These are phyloP conservation scores for Hippocampus kuda DNA, from an alignment of 2,797 vertebrate genomes.

Conservation along the genomic window DNA sequence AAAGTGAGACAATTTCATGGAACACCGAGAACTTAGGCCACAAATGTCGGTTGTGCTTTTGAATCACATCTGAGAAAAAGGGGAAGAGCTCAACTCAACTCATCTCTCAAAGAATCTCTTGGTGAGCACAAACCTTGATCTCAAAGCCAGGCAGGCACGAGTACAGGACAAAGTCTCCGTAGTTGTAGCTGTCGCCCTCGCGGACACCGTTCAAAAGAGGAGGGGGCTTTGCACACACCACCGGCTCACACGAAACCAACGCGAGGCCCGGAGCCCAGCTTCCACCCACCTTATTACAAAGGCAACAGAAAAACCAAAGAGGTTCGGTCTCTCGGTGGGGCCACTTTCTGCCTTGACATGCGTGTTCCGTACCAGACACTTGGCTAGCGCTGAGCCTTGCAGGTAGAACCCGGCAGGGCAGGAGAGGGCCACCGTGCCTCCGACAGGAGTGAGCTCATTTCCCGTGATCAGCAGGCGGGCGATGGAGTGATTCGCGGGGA, in stretches of 20 bases:
- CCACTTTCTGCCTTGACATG: neutral
- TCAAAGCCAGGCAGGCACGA: slow-evolving; percentile 82
- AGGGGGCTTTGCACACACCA: slow-evolving; percentile 75
- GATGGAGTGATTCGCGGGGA: slow-evolving; percentile 66
- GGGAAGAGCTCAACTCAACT: neutral
- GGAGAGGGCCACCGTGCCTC: slow-evolving; percentile 70
- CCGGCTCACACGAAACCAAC: slow-evolving; percentile 71
- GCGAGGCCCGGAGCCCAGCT: slow-evolving; percentile 77
- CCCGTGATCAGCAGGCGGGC: slow-evolving; percentile 61
- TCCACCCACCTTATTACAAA: slow-evolving; percentile 67
- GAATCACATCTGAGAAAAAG: neutral
- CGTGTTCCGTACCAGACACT: slow-evolving; percentile 73
- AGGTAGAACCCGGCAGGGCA: slow-evolving; percentile 80
- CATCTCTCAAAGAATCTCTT: neutral
- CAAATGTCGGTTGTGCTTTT: neutral
- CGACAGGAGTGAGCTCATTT: slow-evolving; percentile 70
- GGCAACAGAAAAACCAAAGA: slow-evolving; percentile 10
- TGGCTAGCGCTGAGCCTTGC: slow-evolving; percentile 66
- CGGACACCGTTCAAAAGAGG: slow-evolving; percentile 70
- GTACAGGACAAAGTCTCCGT: slow-evolving; percentile 72
- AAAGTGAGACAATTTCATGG: too few species aligned
- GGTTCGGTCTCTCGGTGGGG: neutral
- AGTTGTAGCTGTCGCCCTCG: slow-evolving; percentile 73
- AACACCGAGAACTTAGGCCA: too few species aligned
- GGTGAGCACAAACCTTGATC: slow-evolving; percentile 68